Evolutionary conservation across 2,797 vertebrate species (phyloP).

Genomic region (Scleropages formosus): DNA sequence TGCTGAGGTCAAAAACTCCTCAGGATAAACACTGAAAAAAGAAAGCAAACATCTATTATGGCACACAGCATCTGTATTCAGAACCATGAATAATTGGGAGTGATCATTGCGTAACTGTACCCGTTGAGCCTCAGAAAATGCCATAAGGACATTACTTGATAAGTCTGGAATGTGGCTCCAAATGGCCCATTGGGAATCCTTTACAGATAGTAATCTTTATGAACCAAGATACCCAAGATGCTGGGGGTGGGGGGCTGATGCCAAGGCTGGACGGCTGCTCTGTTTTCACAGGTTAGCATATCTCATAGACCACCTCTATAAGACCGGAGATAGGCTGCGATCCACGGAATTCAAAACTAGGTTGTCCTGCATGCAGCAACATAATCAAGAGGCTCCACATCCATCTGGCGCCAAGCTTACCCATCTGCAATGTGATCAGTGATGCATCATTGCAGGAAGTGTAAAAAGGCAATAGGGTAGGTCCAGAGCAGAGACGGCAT

Average conservation of each 20-base stretch:
- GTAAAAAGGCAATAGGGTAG: too few species aligned
- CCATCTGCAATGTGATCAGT: too few species aligned
- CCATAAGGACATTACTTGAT: too few species aligned
- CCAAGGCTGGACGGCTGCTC: too few species aligned
- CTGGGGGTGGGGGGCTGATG: background rate
- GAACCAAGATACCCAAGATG: background rate
- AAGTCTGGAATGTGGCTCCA: background rate
- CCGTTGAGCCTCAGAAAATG: background rate
- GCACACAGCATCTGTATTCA: background rate
- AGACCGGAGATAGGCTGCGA: background rate
- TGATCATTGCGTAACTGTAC: background rate
- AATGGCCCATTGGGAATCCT: background rate
- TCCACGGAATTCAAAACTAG: conserved; percentile 24
- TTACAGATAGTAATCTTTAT: conserved; percentile 4
- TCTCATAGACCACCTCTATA: too few species aligned
- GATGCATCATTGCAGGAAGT: too few species aligned
- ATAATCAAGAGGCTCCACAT: too few species aligned
- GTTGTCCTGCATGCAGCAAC: too few species aligned
- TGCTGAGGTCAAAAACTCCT: background rate
- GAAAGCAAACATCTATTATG: background rate
- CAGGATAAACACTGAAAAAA: background rate
- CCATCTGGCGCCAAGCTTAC: too few species aligned
- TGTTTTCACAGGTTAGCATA: too few species aligned
- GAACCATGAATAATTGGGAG: background rate
- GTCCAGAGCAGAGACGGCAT: too few species aligned